These are phyloP conservation scores for Scrobipalpa costella DNA, from an alignment of 2,888 invertebrate species.

Conservation along the genomic window DNA sequence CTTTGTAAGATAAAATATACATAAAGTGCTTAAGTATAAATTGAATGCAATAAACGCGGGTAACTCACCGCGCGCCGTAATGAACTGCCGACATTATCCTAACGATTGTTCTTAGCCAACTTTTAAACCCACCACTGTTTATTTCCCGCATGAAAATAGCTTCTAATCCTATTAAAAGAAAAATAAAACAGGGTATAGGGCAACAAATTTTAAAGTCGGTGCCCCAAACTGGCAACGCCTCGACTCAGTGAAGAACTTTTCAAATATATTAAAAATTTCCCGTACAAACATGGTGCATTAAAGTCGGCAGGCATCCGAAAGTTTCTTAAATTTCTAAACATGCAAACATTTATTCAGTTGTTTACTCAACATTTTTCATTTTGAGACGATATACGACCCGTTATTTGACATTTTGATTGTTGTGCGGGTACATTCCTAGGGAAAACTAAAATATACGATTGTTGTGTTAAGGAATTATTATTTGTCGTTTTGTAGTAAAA, in stretches of 20 bases:
- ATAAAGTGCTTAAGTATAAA: slow-evolving; percentile 3
- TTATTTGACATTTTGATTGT: slow-evolving; percentile 28
- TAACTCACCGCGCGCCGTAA: slow-evolving; percentile 38
- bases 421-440: too few species aligned
- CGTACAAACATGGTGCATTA: slow-evolving; percentile 58
- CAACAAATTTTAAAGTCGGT: slow-evolving; percentile 63
- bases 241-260: slow-evolving; percentile 55
- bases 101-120: slow-evolving; percentile 56
- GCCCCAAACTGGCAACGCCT: slow-evolving; percentile 43
- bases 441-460: too few species aligned
- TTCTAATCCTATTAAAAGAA: slow-evolving; percentile 59
- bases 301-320: slow-evolving; percentile 49
- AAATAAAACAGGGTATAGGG: slow-evolving; percentile 49
- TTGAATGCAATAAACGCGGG: slow-evolving; percentile 18
- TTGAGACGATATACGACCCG: neutral
- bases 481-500: too few species aligned
- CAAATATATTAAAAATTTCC: slow-evolving; percentile 67
- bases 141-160: slow-evolving; percentile 50
- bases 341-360: slow-evolving; percentile 31
- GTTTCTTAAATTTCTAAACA: slow-evolving; percentile 47
- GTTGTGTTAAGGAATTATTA: too few species aligned
- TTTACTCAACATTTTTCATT: neutral
- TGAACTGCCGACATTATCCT: slow-evolving; percentile 45
- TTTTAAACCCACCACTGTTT: slow-evolving; percentile 54
- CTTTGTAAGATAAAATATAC: neutral